Conservation (phyloP, 2,888 invertebrate species). For the Scaptomyza tumidula region DNA sequence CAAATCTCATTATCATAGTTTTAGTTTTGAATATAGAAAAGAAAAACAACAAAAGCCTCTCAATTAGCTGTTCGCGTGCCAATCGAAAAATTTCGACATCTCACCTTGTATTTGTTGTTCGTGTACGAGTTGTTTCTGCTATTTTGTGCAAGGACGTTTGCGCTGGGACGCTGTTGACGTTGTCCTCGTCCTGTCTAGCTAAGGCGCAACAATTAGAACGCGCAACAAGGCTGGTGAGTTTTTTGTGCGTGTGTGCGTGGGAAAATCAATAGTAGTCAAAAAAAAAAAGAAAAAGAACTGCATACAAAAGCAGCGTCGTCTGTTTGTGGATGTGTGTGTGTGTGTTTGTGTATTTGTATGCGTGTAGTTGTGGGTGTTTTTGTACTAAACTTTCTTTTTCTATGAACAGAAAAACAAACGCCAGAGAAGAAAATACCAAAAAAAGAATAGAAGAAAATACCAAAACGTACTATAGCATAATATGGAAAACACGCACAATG, state of each 20-base stretch:
- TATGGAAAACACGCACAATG: conserved; percentile 76
- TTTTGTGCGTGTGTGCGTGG: conserved; percentile 37
- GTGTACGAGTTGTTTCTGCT: conserved; percentile 33
- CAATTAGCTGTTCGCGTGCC: conserved; percentile 14
- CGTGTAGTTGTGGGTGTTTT: conserved; percentile 45
- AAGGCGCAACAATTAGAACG: conserved; percentile 76
- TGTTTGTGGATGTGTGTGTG: conserved; percentile 21
- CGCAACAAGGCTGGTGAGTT: conserved; percentile 63
- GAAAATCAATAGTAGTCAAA: conserved; percentile 71
- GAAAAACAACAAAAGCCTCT: conserved; percentile 9
- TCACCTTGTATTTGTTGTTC: conserved; percentile 9
- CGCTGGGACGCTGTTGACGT: conserved; percentile 42
- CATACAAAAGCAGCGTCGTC: conserved; percentile 45
- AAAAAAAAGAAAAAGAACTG: conserved; percentile 31
- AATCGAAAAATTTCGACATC: neutral
- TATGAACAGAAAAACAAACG: conserved; percentile 39
- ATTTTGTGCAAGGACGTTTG: conserved; percentile 53
- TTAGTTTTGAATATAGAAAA: conserved; percentile 30
- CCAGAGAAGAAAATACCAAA: conserved; percentile 48
- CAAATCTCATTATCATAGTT: conserved; percentile 51
- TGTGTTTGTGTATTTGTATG: conserved; percentile 12
- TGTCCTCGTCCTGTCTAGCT: conserved; percentile 51
- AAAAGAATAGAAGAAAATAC: conserved; percentile 34
- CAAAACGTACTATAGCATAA: conserved; percentile 33
- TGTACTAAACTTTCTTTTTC: conserved; percentile 78